phyloP scores from a whole-genome alignment of 2,888 invertebrate genomes.

The Brachyopa scutellaris region DNA sequence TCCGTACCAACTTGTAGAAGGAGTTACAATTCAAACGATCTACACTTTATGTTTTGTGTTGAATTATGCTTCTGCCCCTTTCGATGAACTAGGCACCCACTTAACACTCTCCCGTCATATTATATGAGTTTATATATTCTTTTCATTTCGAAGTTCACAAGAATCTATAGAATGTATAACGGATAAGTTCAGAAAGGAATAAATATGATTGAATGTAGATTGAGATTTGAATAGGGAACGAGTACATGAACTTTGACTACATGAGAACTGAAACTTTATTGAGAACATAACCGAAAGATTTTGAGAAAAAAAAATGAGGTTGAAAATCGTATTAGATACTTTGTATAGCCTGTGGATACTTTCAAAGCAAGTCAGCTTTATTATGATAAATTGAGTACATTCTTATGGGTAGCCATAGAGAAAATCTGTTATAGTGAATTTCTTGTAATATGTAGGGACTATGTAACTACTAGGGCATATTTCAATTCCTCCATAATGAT shows the following conservation, averaged over 20 bases:
- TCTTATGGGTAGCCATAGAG: too few relatives aligned
- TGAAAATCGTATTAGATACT: too few relatives aligned
- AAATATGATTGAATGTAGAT: slow-evolving; percentile 29
- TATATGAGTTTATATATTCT: slow-evolving; percentile 19
- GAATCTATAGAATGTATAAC: slow-evolving; percentile 12
- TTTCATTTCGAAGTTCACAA: slow-evolving; percentile 34
- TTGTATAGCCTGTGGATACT: too few relatives aligned
- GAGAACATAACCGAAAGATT: too few relatives aligned
- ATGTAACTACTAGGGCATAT: too few relatives aligned
- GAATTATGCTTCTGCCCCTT: not conserved
- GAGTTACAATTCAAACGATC: slow-evolving; percentile 54
- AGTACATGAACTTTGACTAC: not conserved
- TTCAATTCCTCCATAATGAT: too few relatives aligned
- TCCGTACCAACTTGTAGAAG: not conserved
- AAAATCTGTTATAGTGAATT: too few relatives aligned
- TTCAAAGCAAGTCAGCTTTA: too few relatives aligned
- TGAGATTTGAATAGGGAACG: slow-evolving; percentile 20
- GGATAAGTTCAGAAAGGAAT: not conserved
- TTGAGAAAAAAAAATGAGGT: too few relatives aligned
- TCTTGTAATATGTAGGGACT: too few relatives aligned
- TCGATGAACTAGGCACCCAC: slow-evolving; percentile 31
- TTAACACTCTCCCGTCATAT: slow-evolving; percentile 46
- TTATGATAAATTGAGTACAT: too few relatives aligned
- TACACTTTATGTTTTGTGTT: slow-evolving; percentile 21
- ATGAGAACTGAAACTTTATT: slow-evolving; percentile 13